phyloP scores from a whole-genome alignment of 2,113 vertebrate genomes.

The Coptodon rendalli region DNA sequence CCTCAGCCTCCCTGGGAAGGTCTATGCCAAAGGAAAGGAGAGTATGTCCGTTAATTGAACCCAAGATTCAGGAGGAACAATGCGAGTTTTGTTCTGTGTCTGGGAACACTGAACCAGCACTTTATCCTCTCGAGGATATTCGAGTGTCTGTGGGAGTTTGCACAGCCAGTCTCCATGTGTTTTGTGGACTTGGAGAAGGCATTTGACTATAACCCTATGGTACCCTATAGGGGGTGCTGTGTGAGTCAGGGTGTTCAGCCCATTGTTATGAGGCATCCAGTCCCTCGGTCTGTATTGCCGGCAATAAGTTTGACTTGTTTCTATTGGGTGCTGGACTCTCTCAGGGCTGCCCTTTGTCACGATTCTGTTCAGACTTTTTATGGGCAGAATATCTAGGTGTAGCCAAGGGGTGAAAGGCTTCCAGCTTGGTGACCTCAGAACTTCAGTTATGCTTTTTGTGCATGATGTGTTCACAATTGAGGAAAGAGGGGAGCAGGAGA shows the following conservation, averaged over 20 bases:
- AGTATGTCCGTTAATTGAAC: background rate
- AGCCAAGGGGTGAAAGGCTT: background rate
- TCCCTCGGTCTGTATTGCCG: background rate
- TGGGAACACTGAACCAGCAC: background rate
- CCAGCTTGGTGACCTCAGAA: background rate
- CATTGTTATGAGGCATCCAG: background rate
- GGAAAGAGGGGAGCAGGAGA: background rate
- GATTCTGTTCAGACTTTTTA: background rate
- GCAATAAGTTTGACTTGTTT: background rate
- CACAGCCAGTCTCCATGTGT: background rate
- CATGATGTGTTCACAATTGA: background rate
- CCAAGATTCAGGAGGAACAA: background rate
- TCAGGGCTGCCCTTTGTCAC: background rate
- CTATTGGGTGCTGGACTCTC: background rate
- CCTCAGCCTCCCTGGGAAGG: background rate
- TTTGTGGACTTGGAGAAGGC: background rate
- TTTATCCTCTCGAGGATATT: background rate
- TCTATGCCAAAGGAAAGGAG: background rate
- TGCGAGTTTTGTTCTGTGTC: background rate
- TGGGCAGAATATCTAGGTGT: background rate
- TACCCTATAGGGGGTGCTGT: background rate
- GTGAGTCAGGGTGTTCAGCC: background rate
- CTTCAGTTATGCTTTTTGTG: background rate
- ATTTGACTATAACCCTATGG: background rate
- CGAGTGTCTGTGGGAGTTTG: background rate